Evolutionary conservation across 2,113 vertebrate species (phyloP), one percentile per base, ranked within the genome.

Genomic region (Arvicanthis niloticus): DNA sequence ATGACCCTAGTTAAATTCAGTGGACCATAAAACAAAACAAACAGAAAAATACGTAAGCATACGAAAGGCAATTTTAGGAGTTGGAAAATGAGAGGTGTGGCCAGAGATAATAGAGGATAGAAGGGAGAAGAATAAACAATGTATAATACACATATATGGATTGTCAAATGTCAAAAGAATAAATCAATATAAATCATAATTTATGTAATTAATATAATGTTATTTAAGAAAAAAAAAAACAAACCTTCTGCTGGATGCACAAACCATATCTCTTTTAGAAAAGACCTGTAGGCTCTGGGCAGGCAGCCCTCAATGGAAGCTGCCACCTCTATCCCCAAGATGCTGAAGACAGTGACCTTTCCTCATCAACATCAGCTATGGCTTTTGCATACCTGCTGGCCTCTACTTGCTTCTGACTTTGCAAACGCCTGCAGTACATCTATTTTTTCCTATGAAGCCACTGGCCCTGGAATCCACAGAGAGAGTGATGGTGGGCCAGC

Each of bases 281-380:
- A 5, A 1, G 16, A 2, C 0, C 16, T 58, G 7, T 0, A 24
- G 4, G 22, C 1, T 22, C 34, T 40, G 37, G 65, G 75, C 4
- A n/a, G 26, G 26, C 51, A 62, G 73, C 16, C 15, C 29, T 91
- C 40, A 62, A 4, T 8, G 42, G 9, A 9, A 22, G 40, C 31
- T 15, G 2, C 34, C 7, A 0, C 13, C 1, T 21, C 21, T 10
- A 29, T 87, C 75, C 53, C 13, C 0, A 1, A 1, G 40, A 51
- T 34, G 13, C 17, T 34, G 13, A 72, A 29, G 1, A 60, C 68
- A 31, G 13, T 13, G 60, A 31, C 37, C 37, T 5, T 68, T 80
- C 21, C 7, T 91, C 75, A 48, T 58, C 34, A 37, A 21, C 21
- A 45, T 72, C 45, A n/a, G 12, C 45, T 37, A 4, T 48, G n/a